Percentiles rank a stretch among this genome's conserved stretches.
Conservation (phyloP, 2,888 invertebrate genomes). For the Sabatieria punctata region DNA sequence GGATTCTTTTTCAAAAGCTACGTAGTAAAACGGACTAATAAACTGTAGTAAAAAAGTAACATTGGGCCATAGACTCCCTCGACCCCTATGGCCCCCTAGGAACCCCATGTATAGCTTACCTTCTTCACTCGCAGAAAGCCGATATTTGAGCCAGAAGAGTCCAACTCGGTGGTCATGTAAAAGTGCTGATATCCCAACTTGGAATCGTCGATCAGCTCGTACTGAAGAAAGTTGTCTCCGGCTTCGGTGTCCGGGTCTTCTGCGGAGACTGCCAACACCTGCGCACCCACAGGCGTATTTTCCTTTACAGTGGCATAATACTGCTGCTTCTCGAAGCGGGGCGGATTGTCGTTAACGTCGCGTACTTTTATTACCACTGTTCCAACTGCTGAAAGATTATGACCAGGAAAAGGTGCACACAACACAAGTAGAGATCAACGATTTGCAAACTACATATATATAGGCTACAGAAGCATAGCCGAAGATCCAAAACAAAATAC, state of each 20-base stretch:
- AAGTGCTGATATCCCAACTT: slow-evolving; percentile 17
- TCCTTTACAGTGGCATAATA: slow-evolving; percentile 18
- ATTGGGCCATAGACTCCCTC: too few species aligned
- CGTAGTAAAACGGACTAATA: too few species aligned
- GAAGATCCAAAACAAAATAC: too few species aligned
- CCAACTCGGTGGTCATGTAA: slow-evolving; percentile 27
- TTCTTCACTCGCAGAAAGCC: slow-evolving; percentile 27
- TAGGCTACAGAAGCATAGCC: too few species aligned
- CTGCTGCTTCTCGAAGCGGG: slow-evolving; percentile 27
- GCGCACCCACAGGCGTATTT: slow-evolving; percentile 16
- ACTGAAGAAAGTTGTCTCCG: slow-evolving; percentile 28
- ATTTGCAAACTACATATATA: too few species aligned
- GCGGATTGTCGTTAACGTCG: slow-evolving; percentile 38
- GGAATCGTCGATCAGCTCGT: too few species aligned
- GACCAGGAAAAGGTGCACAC: too few species aligned
- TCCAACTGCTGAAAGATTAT: slow-evolving; percentile 17
- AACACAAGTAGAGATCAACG: too few species aligned
- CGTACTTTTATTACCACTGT: slow-evolving; percentile 33
- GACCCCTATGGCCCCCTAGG: too few species aligned
- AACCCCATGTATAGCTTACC: too few species aligned
- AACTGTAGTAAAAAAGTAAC: too few species aligned
- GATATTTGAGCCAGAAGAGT: slow-evolving; percentile 18
- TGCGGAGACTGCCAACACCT: slow-evolving; percentile 23
- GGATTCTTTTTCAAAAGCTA: too few species aligned
- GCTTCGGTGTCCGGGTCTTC: slow-evolving; percentile 24